Evolutionary conservation across 1,140 invertebrate genomes (phyloP).

Genomic region (Eumeta japonica): DNA sequence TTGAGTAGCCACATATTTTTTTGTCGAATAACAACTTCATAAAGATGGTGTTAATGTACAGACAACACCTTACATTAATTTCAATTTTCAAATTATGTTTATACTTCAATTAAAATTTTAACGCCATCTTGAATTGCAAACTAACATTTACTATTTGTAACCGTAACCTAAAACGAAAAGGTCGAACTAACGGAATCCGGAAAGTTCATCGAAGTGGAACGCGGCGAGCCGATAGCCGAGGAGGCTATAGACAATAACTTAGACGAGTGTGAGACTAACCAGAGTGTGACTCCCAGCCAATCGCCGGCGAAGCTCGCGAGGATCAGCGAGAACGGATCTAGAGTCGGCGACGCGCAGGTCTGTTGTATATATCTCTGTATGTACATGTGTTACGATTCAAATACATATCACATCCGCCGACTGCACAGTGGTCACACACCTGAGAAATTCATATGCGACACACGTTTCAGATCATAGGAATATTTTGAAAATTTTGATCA

Average conservation of each 20-base stretch:
- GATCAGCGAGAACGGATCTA: constrained; percentile 50
- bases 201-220: constrained; percentile 57
- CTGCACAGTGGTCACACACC: too few species aligned
- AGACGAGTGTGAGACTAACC: constrained; percentile 15
- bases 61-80: too few species aligned
- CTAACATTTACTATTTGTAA: constrained; percentile 8
- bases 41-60: too few species aligned
- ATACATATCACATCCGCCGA: too few species aligned
- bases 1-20: too few species aligned
- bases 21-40: too few species aligned
- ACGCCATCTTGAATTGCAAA: constrained; percentile 7
- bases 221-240: constrained; percentile 16
- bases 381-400: too few species aligned
- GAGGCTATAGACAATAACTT: constrained; percentile 15
- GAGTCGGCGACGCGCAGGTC: constrained; percentile 26
- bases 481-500: too few species aligned
- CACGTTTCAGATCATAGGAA: too few species aligned
- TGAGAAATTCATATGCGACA: too few species aligned
- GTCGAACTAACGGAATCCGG: constrained; percentile 55
- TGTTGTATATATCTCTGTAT: too few species aligned
- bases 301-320: constrained; percentile 45
- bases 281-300: constrained; percentile 16
- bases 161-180: constrained; percentile 30
- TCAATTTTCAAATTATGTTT: too few species aligned
- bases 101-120: neutral